Evolutionary conservation across 2,888 invertebrate species (phyloP), one percentile per base, ranked within the genome.

Genomic region (Eristalis intricaria): DNA sequence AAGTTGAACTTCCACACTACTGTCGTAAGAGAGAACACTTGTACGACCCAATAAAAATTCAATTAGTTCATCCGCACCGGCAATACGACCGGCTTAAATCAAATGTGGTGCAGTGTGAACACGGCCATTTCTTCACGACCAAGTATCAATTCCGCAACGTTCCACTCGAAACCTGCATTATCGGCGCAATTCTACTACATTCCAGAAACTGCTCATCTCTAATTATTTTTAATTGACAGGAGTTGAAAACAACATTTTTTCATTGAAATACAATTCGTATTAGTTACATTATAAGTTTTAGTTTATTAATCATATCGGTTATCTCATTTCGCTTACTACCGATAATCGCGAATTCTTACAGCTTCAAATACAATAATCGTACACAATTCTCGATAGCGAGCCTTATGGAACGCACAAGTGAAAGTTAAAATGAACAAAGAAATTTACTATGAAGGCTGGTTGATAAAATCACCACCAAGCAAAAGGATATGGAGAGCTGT

Each of bases 401-500:
- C 2, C 29, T 32, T 0, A 77, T 80, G 50, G 40, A 4, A 65
- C 35, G 38, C n/a, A 80, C 8, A 77, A 64, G 26, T 50, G 60
- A 60, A 29, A 70, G 89, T 74, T 87, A 93, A 93, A 94, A 94
- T 93, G 90, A 94, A 94, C 89, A 94, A 95, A 92, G 97, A 97
- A 93, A 95, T 96, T 89, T 96, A 97, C 89, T 96, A 96, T 92
- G 97, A 97, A 94, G 99, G 99, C 89, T 99, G 98, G 98, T 94
- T 99, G 90, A 98, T 97, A 86, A 99, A 99, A 94, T 98, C 98
- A 83, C 98, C 98, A 90, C 98, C 98, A 84, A 96, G 97, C 82
- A 98, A 97, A 94, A 95, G 97, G 90, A 96, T 98, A 92, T 98
- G 97, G 96, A 95, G 97, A 95, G 98, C 98, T 93, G 98, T 98